Percentiles rank a stretch among this genome's conserved stretches.
phyloP scores from a whole-genome alignment of 2,113 vertebrate genomes.

The Tapirus terrestris region DNA sequence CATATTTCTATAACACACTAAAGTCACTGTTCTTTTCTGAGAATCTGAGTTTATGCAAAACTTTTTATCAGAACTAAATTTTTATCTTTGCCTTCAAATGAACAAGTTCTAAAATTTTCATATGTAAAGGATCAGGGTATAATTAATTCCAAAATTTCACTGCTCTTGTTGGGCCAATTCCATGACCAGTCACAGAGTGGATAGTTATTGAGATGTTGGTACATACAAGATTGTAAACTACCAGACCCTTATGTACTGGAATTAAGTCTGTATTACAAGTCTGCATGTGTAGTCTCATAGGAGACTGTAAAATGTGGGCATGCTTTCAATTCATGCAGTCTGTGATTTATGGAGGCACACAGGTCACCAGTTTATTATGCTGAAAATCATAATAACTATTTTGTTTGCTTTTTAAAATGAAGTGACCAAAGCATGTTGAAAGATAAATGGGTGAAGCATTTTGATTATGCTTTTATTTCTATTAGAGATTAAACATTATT shows the following conservation, averaged over 20 bases:
- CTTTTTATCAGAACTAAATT: slow-evolving; percentile 46
- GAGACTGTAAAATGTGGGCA: slow-evolving; percentile 56
- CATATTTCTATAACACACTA: background rate
- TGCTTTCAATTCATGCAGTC: slow-evolving; percentile 69
- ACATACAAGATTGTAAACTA: slow-evolving; percentile 59
- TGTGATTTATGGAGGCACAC: slow-evolving; percentile 79
- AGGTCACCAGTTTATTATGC: slow-evolving; percentile 80
- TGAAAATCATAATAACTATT: slow-evolving; percentile 80
- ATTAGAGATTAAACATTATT: slow-evolving; percentile 74
- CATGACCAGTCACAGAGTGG: slow-evolving; percentile 55
- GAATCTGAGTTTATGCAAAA: slow-evolving; percentile 18
- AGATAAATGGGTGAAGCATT: slow-evolving; percentile 81
- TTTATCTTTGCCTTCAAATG: slow-evolving; percentile 64
- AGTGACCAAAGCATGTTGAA: slow-evolving; percentile 81
- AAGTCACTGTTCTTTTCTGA: background rate
- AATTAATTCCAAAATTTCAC: slow-evolving; percentile 74
- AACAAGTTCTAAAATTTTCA: slow-evolving; percentile 76
- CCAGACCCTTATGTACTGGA: slow-evolving; percentile 50
- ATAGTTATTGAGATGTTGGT: slow-evolving; percentile 57
- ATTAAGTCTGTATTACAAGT: slow-evolving; percentile 31
- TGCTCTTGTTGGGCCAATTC: slow-evolving; percentile 68
- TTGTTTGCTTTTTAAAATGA: slow-evolving; percentile 79
- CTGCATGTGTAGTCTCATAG: slow-evolving; percentile 69
- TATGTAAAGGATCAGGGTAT: slow-evolving; percentile 80
- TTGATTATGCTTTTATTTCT: slow-evolving; percentile 79